Evolutionary conservation across 2,888 invertebrate species (phyloP).

Genomic region (Cenopis cana): DNA sequence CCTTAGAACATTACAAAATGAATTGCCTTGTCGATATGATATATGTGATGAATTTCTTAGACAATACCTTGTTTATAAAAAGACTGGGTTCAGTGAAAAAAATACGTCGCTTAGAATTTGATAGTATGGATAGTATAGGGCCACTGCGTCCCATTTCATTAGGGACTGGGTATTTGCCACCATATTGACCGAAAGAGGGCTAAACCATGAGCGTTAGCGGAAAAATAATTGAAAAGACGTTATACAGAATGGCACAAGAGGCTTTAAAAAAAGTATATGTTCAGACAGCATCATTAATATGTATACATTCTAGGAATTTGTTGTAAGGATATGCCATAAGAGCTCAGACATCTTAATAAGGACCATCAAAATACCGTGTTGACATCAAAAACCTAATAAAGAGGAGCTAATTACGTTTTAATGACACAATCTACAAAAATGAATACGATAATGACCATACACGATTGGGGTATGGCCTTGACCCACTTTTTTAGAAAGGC

Average conservation of each 20-base stretch:
- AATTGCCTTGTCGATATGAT: conserved; percentile 19
- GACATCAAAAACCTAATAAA: background rate
- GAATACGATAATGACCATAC: conserved; percentile 23
- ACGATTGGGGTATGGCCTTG: conserved; percentile 37
- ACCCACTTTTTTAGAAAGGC: conserved; percentile 42
- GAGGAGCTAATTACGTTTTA: conserved; percentile 1
- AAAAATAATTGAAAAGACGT: background rate
- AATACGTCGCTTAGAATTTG: background rate
- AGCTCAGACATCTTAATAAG: background rate
- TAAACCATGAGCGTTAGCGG: conserved; percentile 18
- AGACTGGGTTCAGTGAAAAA: background rate
- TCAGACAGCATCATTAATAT: no score
- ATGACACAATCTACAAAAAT: conserved; percentile 11
- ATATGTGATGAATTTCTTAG: conserved; percentile 4
- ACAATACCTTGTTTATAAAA: background rate
- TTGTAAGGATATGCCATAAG: background rate
- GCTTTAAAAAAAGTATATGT: no score
- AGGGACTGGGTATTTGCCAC: conserved; percentile 21
- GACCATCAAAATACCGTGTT: background rate
- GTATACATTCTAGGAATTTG: no score
- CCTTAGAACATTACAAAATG: conserved; percentile 7
- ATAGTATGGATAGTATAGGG: conserved; percentile 5
- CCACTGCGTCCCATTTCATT: conserved; percentile 25
- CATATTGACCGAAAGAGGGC: conserved; percentile 30
- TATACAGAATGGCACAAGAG: no score